These are phyloP conservation scores for Hypotaenidia okinawae DNA, from an alignment of 2,797 vertebrate species.

Conservation along the genomic window DNA sequence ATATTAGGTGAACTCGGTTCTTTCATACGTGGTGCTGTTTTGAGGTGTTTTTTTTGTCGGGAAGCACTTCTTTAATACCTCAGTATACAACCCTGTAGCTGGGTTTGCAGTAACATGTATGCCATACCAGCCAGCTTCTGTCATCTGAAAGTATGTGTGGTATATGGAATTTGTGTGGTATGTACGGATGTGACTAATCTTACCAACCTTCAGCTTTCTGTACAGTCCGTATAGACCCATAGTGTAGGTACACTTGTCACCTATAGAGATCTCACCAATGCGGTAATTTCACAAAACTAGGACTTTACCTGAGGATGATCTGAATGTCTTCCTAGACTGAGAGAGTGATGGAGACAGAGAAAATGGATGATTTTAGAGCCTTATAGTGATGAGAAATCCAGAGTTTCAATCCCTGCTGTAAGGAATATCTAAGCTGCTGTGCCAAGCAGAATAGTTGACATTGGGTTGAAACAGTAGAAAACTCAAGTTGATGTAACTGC, in stretches of 20 bases:
- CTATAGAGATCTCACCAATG: background rate
- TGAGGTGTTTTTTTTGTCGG: background rate
- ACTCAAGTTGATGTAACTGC: background rate
- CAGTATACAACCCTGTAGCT: background rate
- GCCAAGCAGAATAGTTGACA: background rate
- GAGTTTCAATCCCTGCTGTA: background rate
- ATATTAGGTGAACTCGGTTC: accelerated
- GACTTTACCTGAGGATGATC: background rate
- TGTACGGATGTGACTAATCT: background rate
- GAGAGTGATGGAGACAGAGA: background rate
- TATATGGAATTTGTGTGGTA: background rate
- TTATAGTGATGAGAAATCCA: background rate
- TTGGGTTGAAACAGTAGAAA: background rate
- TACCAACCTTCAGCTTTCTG: background rate
- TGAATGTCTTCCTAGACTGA: background rate
- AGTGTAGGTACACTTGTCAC: background rate
- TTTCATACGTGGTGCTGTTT: background rate
- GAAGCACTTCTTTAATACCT: background rate
- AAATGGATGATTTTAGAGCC: background rate
- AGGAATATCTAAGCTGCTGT: background rate
- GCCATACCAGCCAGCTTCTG: background rate
- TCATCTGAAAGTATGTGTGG: background rate
- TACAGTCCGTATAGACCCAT: background rate
- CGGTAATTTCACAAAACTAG: background rate
- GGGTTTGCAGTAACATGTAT: background rate